Base-by-base conservation (phyloP, 2,797 vertebrate genomes). In the Mycteria americana region DNA sequence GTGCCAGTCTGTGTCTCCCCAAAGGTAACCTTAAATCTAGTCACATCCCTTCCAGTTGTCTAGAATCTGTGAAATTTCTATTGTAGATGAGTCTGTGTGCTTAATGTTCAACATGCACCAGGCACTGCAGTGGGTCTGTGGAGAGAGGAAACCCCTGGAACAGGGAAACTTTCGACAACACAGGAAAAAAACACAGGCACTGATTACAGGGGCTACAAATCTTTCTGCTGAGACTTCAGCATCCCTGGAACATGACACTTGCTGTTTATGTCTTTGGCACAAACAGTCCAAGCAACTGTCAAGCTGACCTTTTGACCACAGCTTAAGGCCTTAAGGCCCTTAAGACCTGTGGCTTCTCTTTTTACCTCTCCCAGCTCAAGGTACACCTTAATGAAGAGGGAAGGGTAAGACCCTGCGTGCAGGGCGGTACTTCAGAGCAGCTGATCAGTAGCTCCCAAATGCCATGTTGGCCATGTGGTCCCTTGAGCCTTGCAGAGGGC, bases 401-500 rank as follows among this genome's bases (percentile, higher is more conserved):
- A 72, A 73, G 46, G 45, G 7, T 22, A 73, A 63, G 74, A 57
- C 17, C 5, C 31, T 50, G 13, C 1, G 0, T 79, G 54, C 27
- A 59, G 60, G 13, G 5, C 0, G 3, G 37, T 51, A n/a, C 30
- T 46, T 79, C 19, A 37, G 57, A 83, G 60, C 46, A 83, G 70
- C 65, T 76, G 59, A 50, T 35, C 33, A 7, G 6, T 15, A 54
- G 24, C 24, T 89, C 30, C 46, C 43, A 73, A 83, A 53, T 33
- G 31, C 31, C 4, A 11, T 8, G 2, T 16, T 84, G 45, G 28
- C 48, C 2, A 1, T 0, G 0, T 18, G 9, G 18, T 85, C 25
- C 18, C 30, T 76, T 67, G 43, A 95, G 31, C 46, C 13, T 37
- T 31, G 16, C 30, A 43, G 25, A 6, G 19, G 5, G 22, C 22